Conservation (phyloP, 1,140 invertebrate species). For the Myzus persicae region DNA sequence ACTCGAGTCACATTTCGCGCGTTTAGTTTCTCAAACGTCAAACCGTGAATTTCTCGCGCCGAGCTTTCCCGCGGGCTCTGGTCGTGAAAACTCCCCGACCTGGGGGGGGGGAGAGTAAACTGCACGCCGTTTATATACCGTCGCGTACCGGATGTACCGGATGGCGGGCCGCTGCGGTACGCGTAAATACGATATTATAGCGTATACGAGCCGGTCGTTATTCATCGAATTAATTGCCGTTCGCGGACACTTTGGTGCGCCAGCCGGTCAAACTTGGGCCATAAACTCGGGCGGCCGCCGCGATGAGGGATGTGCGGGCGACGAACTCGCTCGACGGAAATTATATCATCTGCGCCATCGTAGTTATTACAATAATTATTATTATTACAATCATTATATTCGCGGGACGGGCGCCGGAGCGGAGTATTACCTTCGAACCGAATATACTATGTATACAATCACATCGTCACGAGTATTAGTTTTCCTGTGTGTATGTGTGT, state of each 20-base stretch:
- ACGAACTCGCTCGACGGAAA: background rate
- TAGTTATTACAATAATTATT: background rate
- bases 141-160: background rate
- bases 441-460: background rate
- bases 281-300: slow-evolving; percentile 24
- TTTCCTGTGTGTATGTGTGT: background rate
- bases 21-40: background rate
- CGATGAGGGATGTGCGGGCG: background rate
- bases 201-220: slow-evolving; percentile 19
- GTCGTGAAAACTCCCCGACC: background rate
- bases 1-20: background rate
- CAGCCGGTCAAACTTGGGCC: slow-evolving; percentile 48
- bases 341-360: too few relatives aligned
- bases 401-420: background rate
- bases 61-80: background rate
- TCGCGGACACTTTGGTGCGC: slow-evolving; percentile 15
- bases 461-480: background rate
- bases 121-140: background rate
- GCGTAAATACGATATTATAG: background rate
- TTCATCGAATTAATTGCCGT: slow-evolving; percentile 37
- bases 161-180: slow-evolving; percentile 6
- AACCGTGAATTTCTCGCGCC: background rate
- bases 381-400: background rate
- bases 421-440: background rate
- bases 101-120: too few relatives aligned